These are phyloP conservation scores for Serilophus lunatus DNA, from an alignment of 2,113 vertebrate species.

Conservation along the genomic window DNA sequence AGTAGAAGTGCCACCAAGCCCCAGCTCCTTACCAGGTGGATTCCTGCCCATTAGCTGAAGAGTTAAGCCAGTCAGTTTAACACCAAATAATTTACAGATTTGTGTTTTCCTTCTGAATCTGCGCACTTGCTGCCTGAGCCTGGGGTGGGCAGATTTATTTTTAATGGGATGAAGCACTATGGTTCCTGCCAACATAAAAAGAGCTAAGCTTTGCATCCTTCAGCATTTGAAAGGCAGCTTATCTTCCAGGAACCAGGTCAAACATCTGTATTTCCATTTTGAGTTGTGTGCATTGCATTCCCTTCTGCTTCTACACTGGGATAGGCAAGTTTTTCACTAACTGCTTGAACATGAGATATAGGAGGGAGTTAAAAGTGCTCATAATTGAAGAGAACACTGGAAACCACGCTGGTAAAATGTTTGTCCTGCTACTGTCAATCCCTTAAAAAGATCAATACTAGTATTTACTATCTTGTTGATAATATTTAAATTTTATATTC, in stretches of 20 bases:
- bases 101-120: neutral
- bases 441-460: accelerated
- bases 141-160: neutral
- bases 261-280: neutral
- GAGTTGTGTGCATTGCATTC: neutral
- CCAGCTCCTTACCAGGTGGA: neutral
- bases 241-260: neutral
- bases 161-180: neutral
- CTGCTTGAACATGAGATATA: neutral
- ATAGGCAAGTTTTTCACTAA: neutral
- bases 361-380: neutral
- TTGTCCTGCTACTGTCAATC: neutral
- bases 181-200: neutral
- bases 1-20: neutral
- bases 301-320: neutral
- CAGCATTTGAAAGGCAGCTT: neutral
- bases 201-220: neutral
- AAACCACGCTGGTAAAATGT: neutral
- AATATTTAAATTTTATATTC: neutral
- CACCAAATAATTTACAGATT: neutral
- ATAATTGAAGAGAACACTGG: neutral
- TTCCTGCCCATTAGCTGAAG: neutral
- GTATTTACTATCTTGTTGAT: neutral
- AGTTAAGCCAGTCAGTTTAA: neutral
- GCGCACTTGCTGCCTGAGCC: accelerated